Conservation (phyloP, 1,140 invertebrate genomes). For the Gerris buenoi region DNA sequence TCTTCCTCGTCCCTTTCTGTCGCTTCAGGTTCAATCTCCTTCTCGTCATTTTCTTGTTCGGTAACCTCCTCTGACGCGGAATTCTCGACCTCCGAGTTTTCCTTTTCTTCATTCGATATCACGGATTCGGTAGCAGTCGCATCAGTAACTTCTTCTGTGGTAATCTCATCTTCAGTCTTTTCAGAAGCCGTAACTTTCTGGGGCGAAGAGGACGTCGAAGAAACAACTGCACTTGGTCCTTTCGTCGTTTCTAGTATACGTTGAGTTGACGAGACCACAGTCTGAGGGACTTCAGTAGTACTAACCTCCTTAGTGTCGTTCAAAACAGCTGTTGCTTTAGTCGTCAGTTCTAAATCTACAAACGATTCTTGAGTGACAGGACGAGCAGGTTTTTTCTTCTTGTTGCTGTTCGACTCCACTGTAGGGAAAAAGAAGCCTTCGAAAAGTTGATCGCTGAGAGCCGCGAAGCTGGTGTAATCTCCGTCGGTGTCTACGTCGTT, state of each 20-base stretch:
- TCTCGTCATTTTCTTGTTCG: conserved; percentile 7
- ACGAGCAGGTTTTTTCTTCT: conserved; percentile 11
- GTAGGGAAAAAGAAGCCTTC: conserved; percentile 22
- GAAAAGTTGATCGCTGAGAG: conserved; percentile 25
- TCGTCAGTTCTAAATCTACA: conserved; percentile 1
- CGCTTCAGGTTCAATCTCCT: conserved; percentile 12
- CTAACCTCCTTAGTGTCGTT: not conserved
- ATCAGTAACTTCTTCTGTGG: not conserved
- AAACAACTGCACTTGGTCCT: not conserved
- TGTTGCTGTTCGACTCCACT: conserved; percentile 22
- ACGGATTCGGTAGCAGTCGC: not conserved
- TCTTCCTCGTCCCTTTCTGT: conserved; percentile 16
- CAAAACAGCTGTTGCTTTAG: conserved; percentile 5
- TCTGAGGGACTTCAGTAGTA: conserved; percentile 1
- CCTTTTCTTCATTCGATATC: not conserved
- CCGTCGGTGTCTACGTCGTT: conserved; percentile 20
- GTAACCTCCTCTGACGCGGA: not conserved
- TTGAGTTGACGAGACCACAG: not conserved
- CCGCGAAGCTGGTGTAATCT: conserved; percentile 27
- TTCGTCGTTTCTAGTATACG: conserved; percentile 3
- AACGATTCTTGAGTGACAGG: not conserved
- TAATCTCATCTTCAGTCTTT: not conserved
- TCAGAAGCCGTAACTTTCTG: not conserved
- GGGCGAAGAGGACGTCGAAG: not conserved
- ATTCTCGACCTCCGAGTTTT: not conserved